These are phyloP conservation scores for Agelas oroides DNA, from an alignment of 37 sponge, comb jelly and placozoan genomes.

Conservation along the genomic window DNA sequence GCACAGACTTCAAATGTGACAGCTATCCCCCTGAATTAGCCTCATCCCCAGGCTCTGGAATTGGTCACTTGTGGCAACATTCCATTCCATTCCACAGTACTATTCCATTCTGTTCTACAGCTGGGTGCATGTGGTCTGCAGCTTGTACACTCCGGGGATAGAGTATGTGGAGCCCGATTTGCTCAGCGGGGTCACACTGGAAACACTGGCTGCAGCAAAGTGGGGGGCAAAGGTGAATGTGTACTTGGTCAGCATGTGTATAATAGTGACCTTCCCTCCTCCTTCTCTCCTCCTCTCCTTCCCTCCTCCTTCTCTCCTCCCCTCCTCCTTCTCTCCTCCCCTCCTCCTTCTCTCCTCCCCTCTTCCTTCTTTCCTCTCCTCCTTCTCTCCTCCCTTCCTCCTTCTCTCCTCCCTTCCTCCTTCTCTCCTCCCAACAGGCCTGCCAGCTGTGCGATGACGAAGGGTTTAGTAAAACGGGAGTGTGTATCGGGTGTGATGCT, in stretches of 20 bases:
- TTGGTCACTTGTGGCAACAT: too few species aligned
- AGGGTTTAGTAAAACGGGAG: constrained; percentile 58
- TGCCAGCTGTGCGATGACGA: constrained; percentile 84
- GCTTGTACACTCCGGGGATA: constrained; percentile 82
- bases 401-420: neutral
- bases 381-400: too few species aligned
- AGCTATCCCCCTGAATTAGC: too few species aligned
- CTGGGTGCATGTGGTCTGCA: constrained; percentile 92
- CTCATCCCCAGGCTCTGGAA: too few species aligned
- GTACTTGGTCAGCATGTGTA: neutral
- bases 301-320: neutral
- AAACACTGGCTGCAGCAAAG: constrained; percentile 53
- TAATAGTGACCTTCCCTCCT: neutral
- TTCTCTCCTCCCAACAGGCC: constrained; percentile 16
- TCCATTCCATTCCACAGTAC: neutral
- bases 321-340: neutral
- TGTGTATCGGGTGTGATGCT: constrained; percentile 92
- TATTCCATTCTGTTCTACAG: constrained; percentile 41
- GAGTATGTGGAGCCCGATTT: constrained; percentile 68
- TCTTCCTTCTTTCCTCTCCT: neutral
- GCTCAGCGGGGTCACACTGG: constrained; percentile 78
- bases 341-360: neutral
- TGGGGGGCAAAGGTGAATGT: constrained; percentile 78
- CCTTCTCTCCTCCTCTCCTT: neutral
- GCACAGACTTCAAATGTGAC: neutral